Conservation (phyloP, 1,140 invertebrate species). For the Galleria mellonella region DNA sequence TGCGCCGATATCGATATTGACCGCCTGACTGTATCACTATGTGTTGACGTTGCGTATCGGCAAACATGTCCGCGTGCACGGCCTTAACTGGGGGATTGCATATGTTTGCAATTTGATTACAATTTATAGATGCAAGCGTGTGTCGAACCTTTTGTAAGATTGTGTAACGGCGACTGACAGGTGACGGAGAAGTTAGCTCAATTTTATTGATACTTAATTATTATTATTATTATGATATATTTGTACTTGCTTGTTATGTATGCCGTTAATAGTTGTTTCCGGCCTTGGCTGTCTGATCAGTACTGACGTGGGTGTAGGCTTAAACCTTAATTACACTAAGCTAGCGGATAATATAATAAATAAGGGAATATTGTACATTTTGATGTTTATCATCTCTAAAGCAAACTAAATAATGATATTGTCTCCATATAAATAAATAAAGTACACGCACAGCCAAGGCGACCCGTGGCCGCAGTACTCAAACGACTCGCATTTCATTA, state of each 20-base stretch:
- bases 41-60: background rate
- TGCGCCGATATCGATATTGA: too few relatives aligned
- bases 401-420: background rate
- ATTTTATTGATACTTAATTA: conserved; percentile 68
- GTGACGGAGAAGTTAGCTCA: conserved; percentile 61
- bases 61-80: background rate
- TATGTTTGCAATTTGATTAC: too few relatives aligned
- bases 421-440: background rate
- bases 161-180: too few relatives aligned
- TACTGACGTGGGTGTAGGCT: background rate
- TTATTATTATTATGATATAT: too few relatives aligned
- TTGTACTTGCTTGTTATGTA: conserved; percentile 60
- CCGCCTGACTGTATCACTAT: too few relatives aligned
- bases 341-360: too few relatives aligned
- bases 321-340: too few relatives aligned
- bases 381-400: background rate
- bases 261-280: conserved; percentile 32
- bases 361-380: too few relatives aligned
- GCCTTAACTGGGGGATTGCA: too few relatives aligned
- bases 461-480: conserved; percentile 28
- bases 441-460: background rate
- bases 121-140: too few relatives aligned
- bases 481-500: conserved; percentile 42
- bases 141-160: too few relatives aligned
- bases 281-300: conserved; percentile 11